Percentiles rank a stretch among this genome's conserved stretches.
These are phyloP conservation scores for Anniella stebbinsi DNA, from an alignment of 2,797 vertebrate species.

Conservation along the genomic window DNA sequence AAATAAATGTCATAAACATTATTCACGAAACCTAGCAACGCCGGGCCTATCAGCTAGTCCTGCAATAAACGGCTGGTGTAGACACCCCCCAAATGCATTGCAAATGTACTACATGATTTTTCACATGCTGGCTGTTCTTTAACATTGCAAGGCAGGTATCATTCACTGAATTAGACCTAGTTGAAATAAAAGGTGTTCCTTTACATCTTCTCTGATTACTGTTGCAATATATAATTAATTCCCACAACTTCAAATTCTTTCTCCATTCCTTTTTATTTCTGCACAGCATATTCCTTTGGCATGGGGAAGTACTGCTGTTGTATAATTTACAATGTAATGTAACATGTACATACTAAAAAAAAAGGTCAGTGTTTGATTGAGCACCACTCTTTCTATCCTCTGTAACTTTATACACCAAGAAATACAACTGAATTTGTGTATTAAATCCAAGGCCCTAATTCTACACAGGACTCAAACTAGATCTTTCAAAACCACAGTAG, in stretches of 20 bases:
- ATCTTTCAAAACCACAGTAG: neutral
- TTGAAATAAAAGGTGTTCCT: constrained; percentile 11
- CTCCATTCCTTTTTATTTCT: neutral
- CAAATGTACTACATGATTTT: constrained; percentile 9
- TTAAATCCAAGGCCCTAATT: neutral
- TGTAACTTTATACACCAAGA: constrained; percentile 43
- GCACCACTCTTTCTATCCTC: neutral
- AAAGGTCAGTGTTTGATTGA: constrained; percentile 50
- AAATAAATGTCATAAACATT: too few species aligned
- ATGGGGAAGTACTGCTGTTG: neutral
- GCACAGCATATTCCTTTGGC: neutral
- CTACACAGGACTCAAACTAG: neutral
- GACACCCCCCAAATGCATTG: too few species aligned
- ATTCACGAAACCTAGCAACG: too few species aligned
- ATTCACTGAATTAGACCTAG: neutral
- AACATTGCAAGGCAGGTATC: constrained; percentile 6
- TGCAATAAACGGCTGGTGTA: too few species aligned
- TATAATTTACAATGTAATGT: constrained; percentile 33
- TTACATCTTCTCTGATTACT: neutral
- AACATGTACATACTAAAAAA: constrained; percentile 36
- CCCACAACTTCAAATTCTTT: neutral
- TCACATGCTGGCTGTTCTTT: neutral
- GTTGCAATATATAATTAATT: constrained; percentile 15
- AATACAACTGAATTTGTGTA: constrained; percentile 37
- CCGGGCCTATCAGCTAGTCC: too few species aligned